Percentiles rank a stretch among this genome's conserved stretches.
These are phyloP conservation scores for Eupsittula cactorum DNA, from an alignment of 2,113 vertebrate genomes.

Conservation along the genomic window DNA sequence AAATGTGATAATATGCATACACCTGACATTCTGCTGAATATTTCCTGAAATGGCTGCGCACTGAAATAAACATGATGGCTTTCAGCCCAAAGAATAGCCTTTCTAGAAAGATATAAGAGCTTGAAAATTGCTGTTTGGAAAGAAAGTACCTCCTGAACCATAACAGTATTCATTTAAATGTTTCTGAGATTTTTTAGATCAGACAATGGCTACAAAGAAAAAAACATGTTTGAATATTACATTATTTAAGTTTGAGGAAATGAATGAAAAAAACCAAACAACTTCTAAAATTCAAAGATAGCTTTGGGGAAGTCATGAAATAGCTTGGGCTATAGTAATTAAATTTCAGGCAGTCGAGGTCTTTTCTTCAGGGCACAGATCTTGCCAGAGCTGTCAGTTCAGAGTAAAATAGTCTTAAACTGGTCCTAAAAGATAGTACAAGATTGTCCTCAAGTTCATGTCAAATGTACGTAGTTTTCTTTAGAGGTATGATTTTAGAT, in stretches of 20 bases:
- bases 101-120: not conserved
- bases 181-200: not conserved
- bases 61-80: slow-evolving; percentile 1
- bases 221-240: not conserved
- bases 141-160: not conserved
- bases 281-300: not conserved
- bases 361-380: not conserved
- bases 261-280: not conserved
- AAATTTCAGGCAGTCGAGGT: not conserved
- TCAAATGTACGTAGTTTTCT: not conserved
- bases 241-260: not conserved
- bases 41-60: not conserved
- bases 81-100: not conserved
- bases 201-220: not conserved
- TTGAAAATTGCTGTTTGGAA: not conserved
- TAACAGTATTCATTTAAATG: not conserved
- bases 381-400: not conserved
- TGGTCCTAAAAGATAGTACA: not conserved
- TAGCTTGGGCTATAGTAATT: not conserved
- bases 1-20: not conserved
- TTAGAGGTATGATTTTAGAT: not conserved
- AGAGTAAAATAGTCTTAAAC: not conserved
- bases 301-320: not conserved
- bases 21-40: not conserved
- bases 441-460: not conserved